These are phyloP conservation scores for Mamestra configurata DNA, from an alignment of 1,140 invertebrate species.

Conservation along the genomic window DNA sequence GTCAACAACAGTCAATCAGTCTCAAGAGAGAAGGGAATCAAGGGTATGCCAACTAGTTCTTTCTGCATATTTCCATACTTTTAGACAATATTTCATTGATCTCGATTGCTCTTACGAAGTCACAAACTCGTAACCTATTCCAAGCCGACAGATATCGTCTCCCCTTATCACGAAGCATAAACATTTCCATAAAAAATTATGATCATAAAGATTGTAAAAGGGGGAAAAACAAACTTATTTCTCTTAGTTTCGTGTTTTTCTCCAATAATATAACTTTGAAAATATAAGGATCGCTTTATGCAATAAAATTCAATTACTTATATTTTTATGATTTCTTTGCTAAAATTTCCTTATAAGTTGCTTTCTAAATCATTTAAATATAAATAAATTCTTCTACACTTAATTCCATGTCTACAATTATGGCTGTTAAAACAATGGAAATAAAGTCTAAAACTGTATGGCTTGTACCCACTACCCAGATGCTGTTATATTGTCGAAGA, in stretches of 20 bases:
- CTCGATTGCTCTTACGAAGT: background rate
- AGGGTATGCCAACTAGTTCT: constrained; percentile 2
- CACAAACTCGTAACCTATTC: background rate
- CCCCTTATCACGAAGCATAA: constrained; percentile 1
- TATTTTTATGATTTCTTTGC: too few species aligned
- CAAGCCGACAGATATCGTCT: background rate
- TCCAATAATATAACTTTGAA: too few species aligned
- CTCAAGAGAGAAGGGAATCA: background rate
- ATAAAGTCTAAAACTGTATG: constrained; percentile 19
- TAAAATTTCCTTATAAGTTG: background rate
- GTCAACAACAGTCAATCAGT: background rate
- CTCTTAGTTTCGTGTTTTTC: background rate
- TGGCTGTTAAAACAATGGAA: background rate
- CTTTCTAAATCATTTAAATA: constrained; percentile 31
- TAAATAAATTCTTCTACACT: background rate
- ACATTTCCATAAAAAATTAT: constrained; percentile 31
- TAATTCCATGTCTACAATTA: background rate
- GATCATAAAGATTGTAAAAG: background rate
- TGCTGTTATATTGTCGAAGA: constrained; percentile 36
- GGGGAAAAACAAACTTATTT: background rate
- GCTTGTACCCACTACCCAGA: background rate
- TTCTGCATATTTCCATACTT: background rate
- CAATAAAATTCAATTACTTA: too few species aligned
- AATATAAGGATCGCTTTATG: too few species aligned
- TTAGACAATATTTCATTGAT: constrained; percentile 6